phyloP scores from a whole-genome alignment of 2,113 vertebrate species.

The Amblyornis subalaris region DNA sequence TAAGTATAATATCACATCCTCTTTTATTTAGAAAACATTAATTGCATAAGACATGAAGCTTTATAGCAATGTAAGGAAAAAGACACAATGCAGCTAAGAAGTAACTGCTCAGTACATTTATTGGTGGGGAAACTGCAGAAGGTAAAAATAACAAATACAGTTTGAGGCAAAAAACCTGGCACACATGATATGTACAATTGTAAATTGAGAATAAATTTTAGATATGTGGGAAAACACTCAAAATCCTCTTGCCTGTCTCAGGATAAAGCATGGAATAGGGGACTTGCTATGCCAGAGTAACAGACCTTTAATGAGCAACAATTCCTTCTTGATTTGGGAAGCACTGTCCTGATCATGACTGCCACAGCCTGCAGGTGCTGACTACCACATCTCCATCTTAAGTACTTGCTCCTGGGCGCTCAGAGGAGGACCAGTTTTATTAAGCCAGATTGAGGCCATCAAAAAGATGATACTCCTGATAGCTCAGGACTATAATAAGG shows the following conservation, averaged over 20 bases:
- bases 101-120: background rate
- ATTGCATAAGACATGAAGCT: background rate
- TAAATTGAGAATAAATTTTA: background rate
- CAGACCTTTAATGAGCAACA: background rate
- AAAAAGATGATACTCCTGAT: constrained; percentile 64
- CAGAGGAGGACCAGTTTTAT: background rate
- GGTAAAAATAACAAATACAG: background rate
- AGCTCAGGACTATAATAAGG: constrained; percentile 57
- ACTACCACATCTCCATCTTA: background rate
- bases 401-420: background rate
- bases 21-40: background rate
- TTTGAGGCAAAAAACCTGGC: background rate
- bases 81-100: background rate
- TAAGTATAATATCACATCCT: background rate
- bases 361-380: background rate
- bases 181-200: background rate
- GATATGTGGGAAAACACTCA: background rate
- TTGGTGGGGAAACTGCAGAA: background rate
- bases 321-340: background rate
- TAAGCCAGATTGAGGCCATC: constrained; percentile 24
- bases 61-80: background rate
- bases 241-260: background rate
- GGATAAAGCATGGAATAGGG: background rate
- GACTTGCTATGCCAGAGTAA: background rate
- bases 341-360: background rate